Base-by-base conservation (phyloP, 2,113 vertebrate genomes). In the Anthoscopus minutus region DNA sequence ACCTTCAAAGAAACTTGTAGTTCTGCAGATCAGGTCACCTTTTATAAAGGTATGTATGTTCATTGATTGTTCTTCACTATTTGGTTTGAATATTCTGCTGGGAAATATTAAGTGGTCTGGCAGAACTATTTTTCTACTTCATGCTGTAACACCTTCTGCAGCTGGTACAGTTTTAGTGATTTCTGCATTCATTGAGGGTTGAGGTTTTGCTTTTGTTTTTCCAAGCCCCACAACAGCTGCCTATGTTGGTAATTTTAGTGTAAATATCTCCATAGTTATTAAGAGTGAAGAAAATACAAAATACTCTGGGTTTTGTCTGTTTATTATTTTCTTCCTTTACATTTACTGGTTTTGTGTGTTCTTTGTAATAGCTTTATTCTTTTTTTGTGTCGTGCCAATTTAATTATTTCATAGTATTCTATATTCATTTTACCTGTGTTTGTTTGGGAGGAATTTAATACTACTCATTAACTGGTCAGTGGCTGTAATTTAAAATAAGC, bases 21-120 rank as follows among this genome's bases (percentile, higher is more conserved):
- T 98, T 96, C 98, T 99, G 93, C 99, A 99, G 95, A 98, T 99
- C 95, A 98, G 99, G 86, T 98, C 99, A 4, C 98, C 99, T 60
- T 98, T 99, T 77, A 97, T 99, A 96, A 99, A 99, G 99, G 99
- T 99, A 96, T 87, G 97, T 94, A 21, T 81, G 16, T 69, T 81
- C 57, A 15, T 13, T 61, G 60, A 31, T 86, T 87, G 18, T 40
- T 88, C 48, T 70, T 92, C 61, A 33, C 37, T 77, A 0, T 57
- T 64, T 53, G 15, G 15, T 81, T 71, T 87, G 25, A 54, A 23
- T 58, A 60, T 72, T 89, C 53, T 85, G 60, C 44, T 86, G 51
- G 27, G 16, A 74, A 21, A 38, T 57, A 61, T 42, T 14, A 74
- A 73, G 38, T 70, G 72, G 18, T 40, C 30, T 66, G 9, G 54